phyloP scores from a whole-genome alignment of 2,888 invertebrate species.

The Oeneis ivallda region DNA sequence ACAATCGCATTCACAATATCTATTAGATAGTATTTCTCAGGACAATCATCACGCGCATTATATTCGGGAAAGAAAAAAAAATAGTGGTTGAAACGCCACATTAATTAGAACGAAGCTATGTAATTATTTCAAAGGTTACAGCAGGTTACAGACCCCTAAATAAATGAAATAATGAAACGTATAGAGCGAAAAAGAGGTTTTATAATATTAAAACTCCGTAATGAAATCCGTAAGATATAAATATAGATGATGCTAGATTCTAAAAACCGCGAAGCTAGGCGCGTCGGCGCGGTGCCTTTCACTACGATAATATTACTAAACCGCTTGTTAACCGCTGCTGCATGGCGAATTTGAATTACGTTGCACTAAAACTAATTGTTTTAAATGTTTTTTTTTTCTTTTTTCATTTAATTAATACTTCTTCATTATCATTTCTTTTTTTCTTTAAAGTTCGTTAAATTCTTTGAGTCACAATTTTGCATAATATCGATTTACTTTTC shows the following conservation, averaged over 20 bases:
- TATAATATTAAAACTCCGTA: slow-evolving; percentile 44
- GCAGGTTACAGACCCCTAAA: too few relatives aligned
- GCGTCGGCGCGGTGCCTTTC: slow-evolving; percentile 62
- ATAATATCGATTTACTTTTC: too few relatives aligned
- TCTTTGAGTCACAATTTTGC: too few relatives aligned
- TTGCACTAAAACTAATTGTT: slow-evolving; percentile 30
- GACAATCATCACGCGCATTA: too few relatives aligned
- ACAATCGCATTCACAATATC: too few relatives aligned
- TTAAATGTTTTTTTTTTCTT: slow-evolving; percentile 19
- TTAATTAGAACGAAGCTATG: too few relatives aligned
- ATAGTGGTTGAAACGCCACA: too few relatives aligned
- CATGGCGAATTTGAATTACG: slow-evolving; percentile 34
- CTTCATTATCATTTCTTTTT: neutral
- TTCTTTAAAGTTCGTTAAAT: too few relatives aligned
- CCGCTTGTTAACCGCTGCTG: slow-evolving; percentile 33
- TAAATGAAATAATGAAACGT: too few relatives aligned
- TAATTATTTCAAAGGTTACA: too few relatives aligned
- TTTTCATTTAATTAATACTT: neutral
- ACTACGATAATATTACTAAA: slow-evolving; percentile 57
- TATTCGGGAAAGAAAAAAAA: too few relatives aligned
- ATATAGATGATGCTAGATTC: slow-evolving; percentile 45
- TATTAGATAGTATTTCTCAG: too few relatives aligned
- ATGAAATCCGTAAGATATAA: slow-evolving; percentile 46
- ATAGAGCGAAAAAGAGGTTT: slow-evolving; percentile 19
- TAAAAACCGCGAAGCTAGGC: slow-evolving; percentile 41